These are phyloP conservation scores for Maconellicoccus hirsutus DNA, from an alignment of 1,140 invertebrate genomes.

Conservation along the genomic window DNA sequence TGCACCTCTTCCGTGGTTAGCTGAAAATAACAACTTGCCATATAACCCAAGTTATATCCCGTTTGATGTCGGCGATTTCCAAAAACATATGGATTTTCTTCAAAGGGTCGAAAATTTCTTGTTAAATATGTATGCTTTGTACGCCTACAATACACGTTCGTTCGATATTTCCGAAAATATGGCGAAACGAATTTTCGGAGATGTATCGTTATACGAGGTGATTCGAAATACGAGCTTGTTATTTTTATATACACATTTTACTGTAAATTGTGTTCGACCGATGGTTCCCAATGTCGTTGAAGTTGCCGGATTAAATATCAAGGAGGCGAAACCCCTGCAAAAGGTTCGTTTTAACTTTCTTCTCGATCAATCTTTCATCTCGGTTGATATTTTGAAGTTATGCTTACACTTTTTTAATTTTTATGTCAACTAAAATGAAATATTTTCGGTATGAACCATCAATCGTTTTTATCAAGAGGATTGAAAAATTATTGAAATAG, in stretches of 20 bases:
- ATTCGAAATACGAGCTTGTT: constrained; percentile 35
- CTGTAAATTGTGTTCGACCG: constrained; percentile 38
- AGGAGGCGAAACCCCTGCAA: neutral
- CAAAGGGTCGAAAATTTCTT: neutral
- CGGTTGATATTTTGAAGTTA: too few relatives aligned
- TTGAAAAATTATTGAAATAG: too few relatives aligned
- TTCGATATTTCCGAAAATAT: neutral
- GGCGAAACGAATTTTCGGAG: neutral
- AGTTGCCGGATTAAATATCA: constrained; percentile 46
- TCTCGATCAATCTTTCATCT: too few relatives aligned
- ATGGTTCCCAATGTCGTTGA: constrained; percentile 40
- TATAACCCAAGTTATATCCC: constrained; percentile 23
- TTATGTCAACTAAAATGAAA: too few relatives aligned
- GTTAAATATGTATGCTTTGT: neutral
- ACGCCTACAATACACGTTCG: neutral
- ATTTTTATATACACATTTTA: constrained; percentile 44
- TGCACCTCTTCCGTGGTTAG: constrained; percentile 46
- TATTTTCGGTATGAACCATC: too few relatives aligned
- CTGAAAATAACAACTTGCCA: constrained; percentile 32
- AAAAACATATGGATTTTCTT: neutral
- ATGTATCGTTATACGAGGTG: constrained; percentile 30
- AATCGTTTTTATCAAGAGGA: too few relatives aligned
- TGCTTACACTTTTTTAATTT: too few relatives aligned
- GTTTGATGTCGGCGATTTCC: neutral
- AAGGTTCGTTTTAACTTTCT: too few relatives aligned